phyloP scores from a whole-genome alignment of 2,113 vertebrate genomes.

The chimpanzee (Pan troglodytes) region NHGRI_mPanTro3-v2.1_pri NC_086015.1:145648001-145648500 shows the following conservation, averaged over 20 bases:
- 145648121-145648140: background rate
- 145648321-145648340: background rate
- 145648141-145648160: conserved; percentile 4
- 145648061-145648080: background rate
- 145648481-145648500: too few species aligned
- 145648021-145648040: background rate
- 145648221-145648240: background rate
- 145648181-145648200: background rate
- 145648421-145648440: background rate
- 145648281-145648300: background rate
- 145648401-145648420: background rate
- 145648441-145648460: background rate
- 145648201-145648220: background rate
- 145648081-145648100: background rate
- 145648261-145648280: background rate
- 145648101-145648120: background rate
- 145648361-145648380: background rate
- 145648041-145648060: background rate
- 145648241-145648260: background rate
- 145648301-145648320: background rate
- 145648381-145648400: background rate
- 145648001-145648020: background rate
- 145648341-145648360: background rate
- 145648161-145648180: background rate
- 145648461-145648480: background rate